Base-by-base conservation (phyloP, 2,888 invertebrate genomes). In the Drosophila demipolita region DNA sequence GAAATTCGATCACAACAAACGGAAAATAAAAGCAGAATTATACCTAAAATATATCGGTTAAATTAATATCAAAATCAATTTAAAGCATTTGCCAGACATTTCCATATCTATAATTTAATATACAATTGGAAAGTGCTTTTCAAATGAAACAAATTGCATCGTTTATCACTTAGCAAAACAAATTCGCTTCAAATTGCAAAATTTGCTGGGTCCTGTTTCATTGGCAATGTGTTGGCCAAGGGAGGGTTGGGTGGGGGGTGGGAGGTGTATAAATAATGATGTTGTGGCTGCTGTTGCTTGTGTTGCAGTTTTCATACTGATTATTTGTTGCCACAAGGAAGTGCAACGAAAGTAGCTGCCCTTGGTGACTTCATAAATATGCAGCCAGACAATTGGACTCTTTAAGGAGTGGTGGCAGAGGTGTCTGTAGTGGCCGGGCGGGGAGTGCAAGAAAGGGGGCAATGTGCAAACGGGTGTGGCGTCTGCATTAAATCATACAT, bases 401-500 rank as follows among this genome's bases (percentile, higher is more conserved):
- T 11, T 7, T 2, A 15, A 1, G 33, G 7, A 33, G 3, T 20
- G 40, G 20, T 1, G 23, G 0, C 8, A 1, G n/a, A 1, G 9
- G 3, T n/a, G 40, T 4, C n/a, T n/a, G 40, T 1, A 9, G n/a
- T n/a, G n/a, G n/a, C 23, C 23, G n/a, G n/a, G 17, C 17, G 17
- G 17, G 38, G 40, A 11, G 40, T 9, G 40, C n/a, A n/a, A 15
- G 12, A 15, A 17, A n/a, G 26, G 12, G 36, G 29, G 26, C n/a
- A 23, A 32, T 53, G 54, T 49, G 67, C 48, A 65, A 64, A 59
- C 57, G 80, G 66, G 73, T 58, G 55, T 61, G 73, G 59, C 53
- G 29, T n/a, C 8, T 36, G 60, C 67, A 68, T 79, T 85, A 82
- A 83, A 84, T 89, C 87, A 83, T 80, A 74, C 67, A 73, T 74